Conservation (phyloP, 2,888 invertebrate genomes). For the Trachelus iudaicus region DNA sequence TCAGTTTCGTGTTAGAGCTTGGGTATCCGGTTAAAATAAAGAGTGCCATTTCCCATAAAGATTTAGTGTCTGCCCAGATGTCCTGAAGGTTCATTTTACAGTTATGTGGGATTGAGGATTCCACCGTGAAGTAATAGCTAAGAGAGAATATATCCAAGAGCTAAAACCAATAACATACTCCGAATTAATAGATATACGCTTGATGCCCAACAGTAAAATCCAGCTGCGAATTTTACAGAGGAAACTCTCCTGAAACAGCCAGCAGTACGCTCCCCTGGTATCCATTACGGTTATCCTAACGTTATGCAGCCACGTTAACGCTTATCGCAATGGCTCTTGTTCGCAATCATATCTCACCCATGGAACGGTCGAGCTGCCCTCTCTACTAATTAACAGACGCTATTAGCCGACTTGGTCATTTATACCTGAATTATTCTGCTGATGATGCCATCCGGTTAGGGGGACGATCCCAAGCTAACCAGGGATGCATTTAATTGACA, state of each 20-base stretch:
- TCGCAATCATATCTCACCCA: conserved; percentile 35
- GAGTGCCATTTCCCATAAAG: not conserved
- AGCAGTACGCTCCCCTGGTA: not conserved
- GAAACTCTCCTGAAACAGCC: not conserved
- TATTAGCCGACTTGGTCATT: conserved; percentile 48
- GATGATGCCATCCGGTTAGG: conserved; percentile 4
- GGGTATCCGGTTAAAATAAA: not conserved
- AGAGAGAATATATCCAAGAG: not conserved
- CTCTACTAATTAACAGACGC: conserved; percentile 47
- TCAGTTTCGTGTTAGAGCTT: not conserved
- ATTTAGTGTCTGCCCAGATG: not conserved
- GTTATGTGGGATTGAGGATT: not conserved
- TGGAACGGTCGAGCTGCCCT: conserved; percentile 22
- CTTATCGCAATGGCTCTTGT: not conserved
- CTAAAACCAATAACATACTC: not conserved
- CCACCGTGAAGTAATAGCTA: not conserved
- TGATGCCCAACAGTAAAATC: not conserved
- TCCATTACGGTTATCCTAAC: not conserved
- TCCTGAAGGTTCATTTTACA: not conserved
- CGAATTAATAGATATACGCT: not conserved
- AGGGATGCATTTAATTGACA: not conserved
- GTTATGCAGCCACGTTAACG: not conserved
- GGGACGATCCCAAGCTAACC: not conserved
- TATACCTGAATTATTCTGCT: conserved; percentile 49
- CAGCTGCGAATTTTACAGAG: not conserved